Evolutionary conservation across 2,888 invertebrate genomes (phyloP).

Genomic region (Xestia rhomboidea): DNA sequence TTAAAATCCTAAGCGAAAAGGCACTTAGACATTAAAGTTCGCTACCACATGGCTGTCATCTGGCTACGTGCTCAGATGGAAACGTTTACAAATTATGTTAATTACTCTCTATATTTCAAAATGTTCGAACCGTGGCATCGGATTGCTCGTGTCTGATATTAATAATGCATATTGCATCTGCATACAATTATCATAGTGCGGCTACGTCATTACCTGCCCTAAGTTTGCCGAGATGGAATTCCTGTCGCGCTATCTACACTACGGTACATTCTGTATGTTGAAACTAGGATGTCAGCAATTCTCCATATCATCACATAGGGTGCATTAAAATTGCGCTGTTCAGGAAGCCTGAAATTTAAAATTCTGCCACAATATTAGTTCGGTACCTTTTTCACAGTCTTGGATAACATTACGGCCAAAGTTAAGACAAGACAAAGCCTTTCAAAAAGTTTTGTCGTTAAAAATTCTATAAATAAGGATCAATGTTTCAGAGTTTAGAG

Average conservation of each 20-base stretch:
- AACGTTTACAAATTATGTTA: slow-evolving; percentile 30
- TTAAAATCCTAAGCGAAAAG: neutral
- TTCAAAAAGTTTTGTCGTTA: slow-evolving; percentile 24
- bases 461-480: slow-evolving; percentile 17
- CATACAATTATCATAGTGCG: slow-evolving; percentile 21
- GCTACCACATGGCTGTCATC: neutral
- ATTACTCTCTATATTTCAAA: slow-evolving; percentile 23
- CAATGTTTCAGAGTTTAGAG: slow-evolving; percentile 27
- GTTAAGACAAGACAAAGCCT: neutral
- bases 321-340: neutral
- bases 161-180: slow-evolving; percentile 35
- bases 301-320: neutral
- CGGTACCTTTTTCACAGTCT: neutral
- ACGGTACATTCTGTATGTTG: neutral
- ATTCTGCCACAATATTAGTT: neutral
- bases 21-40: neutral
- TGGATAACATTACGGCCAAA: neutral
- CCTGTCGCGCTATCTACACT: neutral
- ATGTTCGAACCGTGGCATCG: slow-evolving; percentile 1
- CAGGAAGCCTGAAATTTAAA: neutral
- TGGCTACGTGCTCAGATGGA: slow-evolving; percentile 25
- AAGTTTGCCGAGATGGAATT: slow-evolving; percentile 33
- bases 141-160: slow-evolving; percentile 11
- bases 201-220: slow-evolving; percentile 12
- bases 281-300: neutral